Conservation (phyloP, 2,888 invertebrate species). For the Drosophila niveifrons region DNA sequence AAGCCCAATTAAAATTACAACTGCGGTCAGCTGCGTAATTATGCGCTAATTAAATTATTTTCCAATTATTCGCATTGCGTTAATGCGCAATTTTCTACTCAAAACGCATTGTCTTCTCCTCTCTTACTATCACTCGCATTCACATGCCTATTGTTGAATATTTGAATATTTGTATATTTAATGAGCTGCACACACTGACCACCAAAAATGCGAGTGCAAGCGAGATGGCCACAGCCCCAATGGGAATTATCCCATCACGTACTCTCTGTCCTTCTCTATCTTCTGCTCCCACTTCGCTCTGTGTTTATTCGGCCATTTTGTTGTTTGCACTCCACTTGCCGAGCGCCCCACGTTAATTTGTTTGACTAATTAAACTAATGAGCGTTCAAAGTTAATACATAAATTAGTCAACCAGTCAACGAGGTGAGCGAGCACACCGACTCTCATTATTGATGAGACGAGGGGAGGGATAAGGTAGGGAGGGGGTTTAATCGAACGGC, state of each 20-base stretch:
- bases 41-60: conserved; percentile 83
- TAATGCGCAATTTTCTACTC: conserved; percentile 26
- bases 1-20: conserved; percentile 77
- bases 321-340: conserved; percentile 78
- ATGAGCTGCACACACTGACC: conserved; percentile 55
- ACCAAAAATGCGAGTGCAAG: conserved; percentile 44
- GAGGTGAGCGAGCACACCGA: conserved; percentile 8
- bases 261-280: not conserved
- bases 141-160: conserved; percentile 40
- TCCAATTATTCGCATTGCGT: conserved; percentile 55
- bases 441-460: too few species aligned
- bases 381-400: conserved; percentile 85
- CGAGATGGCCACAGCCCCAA: conserved; percentile 33
- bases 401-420: conserved; percentile 68
- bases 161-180: conserved; percentile 67
- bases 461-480: too few species aligned
- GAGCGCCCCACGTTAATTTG: conserved; percentile 83
- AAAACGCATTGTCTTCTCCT: conserved; percentile 1
- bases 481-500: conserved; percentile 1
- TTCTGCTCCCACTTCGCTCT: conserved; percentile 15
- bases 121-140: not conserved
- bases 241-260: not conserved
- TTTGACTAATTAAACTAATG: conserved; percentile 85
- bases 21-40: conserved; percentile 79
- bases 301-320: conserved; percentile 78